Evolutionary conservation across 2,888 invertebrate species (phyloP).

Genomic region (Tachina lurida): DNA sequence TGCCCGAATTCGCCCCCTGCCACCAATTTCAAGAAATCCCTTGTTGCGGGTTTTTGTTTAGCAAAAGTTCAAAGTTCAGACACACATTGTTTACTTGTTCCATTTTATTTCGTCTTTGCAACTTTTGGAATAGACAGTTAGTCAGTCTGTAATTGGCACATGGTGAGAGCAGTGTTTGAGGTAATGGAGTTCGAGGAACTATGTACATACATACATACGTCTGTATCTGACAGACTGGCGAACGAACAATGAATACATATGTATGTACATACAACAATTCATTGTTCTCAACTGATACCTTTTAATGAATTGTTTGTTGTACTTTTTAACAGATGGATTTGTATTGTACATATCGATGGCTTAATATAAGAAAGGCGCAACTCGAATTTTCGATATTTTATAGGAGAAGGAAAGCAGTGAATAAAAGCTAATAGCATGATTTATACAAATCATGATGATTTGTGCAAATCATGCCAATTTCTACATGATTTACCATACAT

Average conservation of each 20-base stretch:
- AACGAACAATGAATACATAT: constrained; percentile 36
- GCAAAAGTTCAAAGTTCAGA: constrained; percentile 61
- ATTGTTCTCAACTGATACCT: constrained; percentile 45
- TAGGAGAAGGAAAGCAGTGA: no score
- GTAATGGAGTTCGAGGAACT: neutral
- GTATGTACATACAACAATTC: constrained; percentile 3
- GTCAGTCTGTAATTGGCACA: constrained; percentile 57
- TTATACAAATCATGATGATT: no score
- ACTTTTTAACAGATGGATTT: constrained; percentile 10
- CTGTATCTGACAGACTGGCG: constrained; percentile 27
- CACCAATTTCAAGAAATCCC: constrained; percentile 6
- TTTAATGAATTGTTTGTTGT: constrained; percentile 49
- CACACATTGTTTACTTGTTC: constrained; percentile 41
- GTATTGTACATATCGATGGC: no score
- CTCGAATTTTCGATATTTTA: no score
- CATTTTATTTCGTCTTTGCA: neutral
- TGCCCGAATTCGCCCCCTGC: no score
- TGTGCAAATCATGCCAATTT: no score
- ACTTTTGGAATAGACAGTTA: constrained; percentile 43
- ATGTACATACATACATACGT: neutral
- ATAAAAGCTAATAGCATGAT: no score
- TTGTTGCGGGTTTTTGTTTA: neutral
- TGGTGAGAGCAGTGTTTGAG: neutral
- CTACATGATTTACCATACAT: no score
- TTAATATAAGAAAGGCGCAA: no score